These are phyloP conservation scores for Nesometra sesokonis DNA, from an alignment of 35 echinoderm and acorn worm genomes.

Conservation along the genomic window DNA sequence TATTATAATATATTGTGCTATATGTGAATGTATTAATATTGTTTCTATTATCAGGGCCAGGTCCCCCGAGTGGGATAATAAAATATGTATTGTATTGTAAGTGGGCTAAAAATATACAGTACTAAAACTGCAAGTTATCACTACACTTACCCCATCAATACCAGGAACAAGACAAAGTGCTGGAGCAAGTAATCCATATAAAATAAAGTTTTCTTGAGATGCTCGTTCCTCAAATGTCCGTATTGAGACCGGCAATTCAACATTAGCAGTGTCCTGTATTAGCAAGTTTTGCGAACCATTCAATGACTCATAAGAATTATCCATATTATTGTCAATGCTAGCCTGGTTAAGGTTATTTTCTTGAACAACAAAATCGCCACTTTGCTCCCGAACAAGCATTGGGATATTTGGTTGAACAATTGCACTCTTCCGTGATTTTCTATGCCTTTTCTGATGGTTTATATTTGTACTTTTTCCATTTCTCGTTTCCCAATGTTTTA, in stretches of 20 bases:
- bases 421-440: background rate
- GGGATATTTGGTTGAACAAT: background rate
- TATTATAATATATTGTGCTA: too few relatives aligned
- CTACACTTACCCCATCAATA: slow-evolving; percentile 94
- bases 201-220: slow-evolving; percentile 82
- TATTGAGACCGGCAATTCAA: background rate
- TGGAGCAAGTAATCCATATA: slow-evolving; percentile 84
- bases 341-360: background rate
- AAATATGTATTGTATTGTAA: too few relatives aligned
- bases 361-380: background rate
- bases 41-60: too few relatives aligned
- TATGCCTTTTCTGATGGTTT: background rate
- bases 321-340: background rate
- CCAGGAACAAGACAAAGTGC: slow-evolving; percentile 67
- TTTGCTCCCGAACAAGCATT: background rate
- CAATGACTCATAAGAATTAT: background rate
- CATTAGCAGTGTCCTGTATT: background rate
- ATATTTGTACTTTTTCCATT: background rate
- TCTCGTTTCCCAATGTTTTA: background rate
- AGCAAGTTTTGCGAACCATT: background rate
- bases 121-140: too few relatives aligned
- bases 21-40: too few relatives aligned
- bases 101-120: too few relatives aligned
- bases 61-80: too few relatives aligned
- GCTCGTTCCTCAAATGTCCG: slow-evolving; percentile 68